A percentile compares a stretch with the other conserved stretches of the same genome.
phyloP scores from a whole-genome alignment of 1,140 invertebrate genomes.

The Eumeta japonica region DNA sequence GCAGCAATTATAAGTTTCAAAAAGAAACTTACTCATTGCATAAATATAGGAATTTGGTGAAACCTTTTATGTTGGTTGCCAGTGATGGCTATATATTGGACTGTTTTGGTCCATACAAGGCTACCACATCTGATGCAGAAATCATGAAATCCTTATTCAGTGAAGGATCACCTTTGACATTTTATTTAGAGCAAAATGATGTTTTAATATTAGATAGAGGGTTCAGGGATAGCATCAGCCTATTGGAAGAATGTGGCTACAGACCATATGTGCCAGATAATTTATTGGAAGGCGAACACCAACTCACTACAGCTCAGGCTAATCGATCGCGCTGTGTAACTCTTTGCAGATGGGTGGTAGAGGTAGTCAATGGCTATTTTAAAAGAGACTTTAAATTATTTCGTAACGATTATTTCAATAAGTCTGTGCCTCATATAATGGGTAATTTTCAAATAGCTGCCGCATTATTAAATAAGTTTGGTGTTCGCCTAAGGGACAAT shows the following conservation, averaged over 20 bases:
- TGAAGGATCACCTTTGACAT: background rate
- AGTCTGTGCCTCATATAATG: constrained; percentile 3
- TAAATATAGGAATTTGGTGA: constrained; percentile 12
- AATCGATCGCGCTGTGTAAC: constrained; percentile 6
- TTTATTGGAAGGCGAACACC: constrained; percentile 5
- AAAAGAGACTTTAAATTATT: constrained; percentile 9
- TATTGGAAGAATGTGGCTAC: constrained; percentile 6
- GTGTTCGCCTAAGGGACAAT: constrained; percentile 4
- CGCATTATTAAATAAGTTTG: constrained; percentile 9
- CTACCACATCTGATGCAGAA: constrained; percentile 3
- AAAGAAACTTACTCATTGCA: constrained; percentile 12
- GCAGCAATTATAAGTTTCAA: constrained; percentile 13
- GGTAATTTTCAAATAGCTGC: constrained; percentile 8
- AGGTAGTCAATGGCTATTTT: constrained; percentile 9
- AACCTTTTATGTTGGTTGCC: constrained; percentile 8
- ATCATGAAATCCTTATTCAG: background rate
- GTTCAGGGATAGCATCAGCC: constrained; percentile 3
- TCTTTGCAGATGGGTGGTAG: constrained; percentile 9
- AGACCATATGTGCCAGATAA: constrained; percentile 5
- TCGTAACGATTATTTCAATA: constrained; percentile 8
- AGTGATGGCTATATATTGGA: constrained; percentile 6
- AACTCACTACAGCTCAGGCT: constrained; percentile 2
- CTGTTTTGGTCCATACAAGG: constrained; percentile 7
- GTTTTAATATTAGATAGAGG: constrained; percentile 6
- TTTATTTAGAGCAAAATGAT: constrained; percentile 3